Base-by-base conservation (phyloP, 2,888 invertebrate species). In the Zaprionus bogoriensis region DNA sequence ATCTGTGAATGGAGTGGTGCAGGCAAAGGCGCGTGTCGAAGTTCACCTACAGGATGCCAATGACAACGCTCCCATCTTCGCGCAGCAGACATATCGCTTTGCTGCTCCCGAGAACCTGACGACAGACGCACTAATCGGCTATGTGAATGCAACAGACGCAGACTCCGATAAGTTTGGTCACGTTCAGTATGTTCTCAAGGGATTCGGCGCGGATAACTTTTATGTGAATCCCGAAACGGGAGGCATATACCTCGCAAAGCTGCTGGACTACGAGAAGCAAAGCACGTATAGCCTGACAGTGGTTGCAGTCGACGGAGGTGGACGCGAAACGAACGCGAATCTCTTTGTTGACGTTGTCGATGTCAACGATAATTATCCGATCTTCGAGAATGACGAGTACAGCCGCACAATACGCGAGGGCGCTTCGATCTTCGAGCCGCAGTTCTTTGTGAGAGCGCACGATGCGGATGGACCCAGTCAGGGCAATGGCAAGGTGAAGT, bases 221-320 rank as follows among this genome's bases (percentile, higher is more conserved):
- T 92, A 91, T 28, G 95, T 96, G 0, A 93, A 96, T 81, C 91
- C 92, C 1, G 91, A 89, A 36, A 92, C 92, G 7, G 97, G 97
- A 0, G 94, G 94, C 4, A 89, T 97, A 6, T 94, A 92, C 61
- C 93, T 96, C 0, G 92, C 92, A 0, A 93, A 93, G 66, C 81
- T 90, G 4, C 90, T 97, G 42, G 96, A 97, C 87, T 95, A 95
- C 84, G 97, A 97, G 88, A 93, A 93, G 9, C 95, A 96, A 75
- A 95, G 94, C 75, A 94, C 94, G 59, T 97, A 95, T 72, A 95
- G 95, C 59, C 90, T 97, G 57, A 96, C 95, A 0, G 92, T 96
- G 51, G 95, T 95, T 67, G 97, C 96, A 0, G 93, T 92, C 67
- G 97, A 97, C 87, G 96, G 96, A 0, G 96, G 97, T 0, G 95